Evolutionary conservation across 2,797 vertebrate genomes (phyloP).

Genomic region (Gambelia wislizenii): DNA sequence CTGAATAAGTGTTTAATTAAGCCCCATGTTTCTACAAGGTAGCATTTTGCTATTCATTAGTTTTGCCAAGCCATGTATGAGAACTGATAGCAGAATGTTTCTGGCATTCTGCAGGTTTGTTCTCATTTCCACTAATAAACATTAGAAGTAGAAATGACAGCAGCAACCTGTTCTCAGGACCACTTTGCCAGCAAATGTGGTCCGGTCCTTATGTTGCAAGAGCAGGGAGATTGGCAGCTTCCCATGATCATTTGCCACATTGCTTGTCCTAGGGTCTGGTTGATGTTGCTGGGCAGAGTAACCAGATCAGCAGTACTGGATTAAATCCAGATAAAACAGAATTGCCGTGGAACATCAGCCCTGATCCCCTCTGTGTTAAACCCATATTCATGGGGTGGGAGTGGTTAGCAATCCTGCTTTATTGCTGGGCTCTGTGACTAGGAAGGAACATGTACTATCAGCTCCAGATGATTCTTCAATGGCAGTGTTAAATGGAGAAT

Average conservation of each 20-base stretch:
- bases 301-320: too few relatives aligned
- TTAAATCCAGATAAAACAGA: too few relatives aligned
- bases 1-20: slow-evolving; percentile 1
- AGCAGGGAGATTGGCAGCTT: background rate
- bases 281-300: background rate
- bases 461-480: too few relatives aligned
- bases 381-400: too few relatives aligned
- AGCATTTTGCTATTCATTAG: background rate
- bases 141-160: background rate
- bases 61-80: background rate
- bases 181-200: background rate
- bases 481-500: background rate
- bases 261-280: background rate
- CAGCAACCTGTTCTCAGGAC: background rate
- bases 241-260: too few relatives aligned
- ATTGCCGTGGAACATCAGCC: too few relatives aligned
- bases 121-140: background rate
- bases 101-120: background rate
- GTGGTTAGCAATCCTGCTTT: too few relatives aligned
- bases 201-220: background rate
- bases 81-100: background rate
- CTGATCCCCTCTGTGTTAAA: too few relatives aligned
- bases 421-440: too few relatives aligned
- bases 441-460: too few relatives aligned
- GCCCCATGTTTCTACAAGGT: background rate